These are phyloP conservation scores for Atrina japonica DNA, from an alignment of 2,888 invertebrate species.

Conservation along the genomic window DNA sequence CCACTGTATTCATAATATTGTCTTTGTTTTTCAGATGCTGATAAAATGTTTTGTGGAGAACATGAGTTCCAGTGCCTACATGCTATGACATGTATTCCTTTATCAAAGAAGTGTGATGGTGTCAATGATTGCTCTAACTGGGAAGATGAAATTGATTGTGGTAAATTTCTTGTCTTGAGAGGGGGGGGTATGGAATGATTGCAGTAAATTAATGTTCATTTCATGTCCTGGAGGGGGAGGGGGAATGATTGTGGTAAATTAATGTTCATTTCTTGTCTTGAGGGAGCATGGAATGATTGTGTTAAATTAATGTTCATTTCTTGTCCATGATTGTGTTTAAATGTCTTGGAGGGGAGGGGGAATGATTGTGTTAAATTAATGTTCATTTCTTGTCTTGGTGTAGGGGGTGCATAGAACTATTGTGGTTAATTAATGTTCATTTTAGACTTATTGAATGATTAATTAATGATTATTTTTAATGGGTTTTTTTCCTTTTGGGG, in stretches of 20 bases:
- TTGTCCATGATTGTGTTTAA: not conserved
- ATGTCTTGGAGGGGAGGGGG: not conserved
- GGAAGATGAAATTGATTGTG: constrained; percentile 78
- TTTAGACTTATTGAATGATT: too few species aligned
- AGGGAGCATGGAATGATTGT: too few species aligned
- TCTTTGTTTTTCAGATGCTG: constrained; percentile 40
- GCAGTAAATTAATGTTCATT: too few species aligned
- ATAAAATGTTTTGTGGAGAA: constrained; percentile 50
- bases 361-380: not conserved
- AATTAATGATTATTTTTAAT: too few species aligned
- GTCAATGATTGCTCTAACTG: constrained; percentile 90
- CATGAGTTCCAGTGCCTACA: constrained; percentile 64
- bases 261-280: not conserved
- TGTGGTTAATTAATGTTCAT: too few species aligned
- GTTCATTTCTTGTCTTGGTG: not conserved
- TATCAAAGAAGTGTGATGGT: constrained; percentile 86
- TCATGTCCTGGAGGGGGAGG: not conserved
- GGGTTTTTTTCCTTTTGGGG: too few species aligned
- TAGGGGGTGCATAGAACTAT: too few species aligned
- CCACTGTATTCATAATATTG: not conserved
- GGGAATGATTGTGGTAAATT: not conserved
- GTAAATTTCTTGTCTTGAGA: constrained; percentile 46
- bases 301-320: not conserved
- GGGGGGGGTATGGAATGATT: too few species aligned
- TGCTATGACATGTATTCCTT: constrained; percentile 67